Evolutionary conservation across 2,888 invertebrate genomes (phyloP).

Genomic region (Lasioglossum villosulum): DNA sequence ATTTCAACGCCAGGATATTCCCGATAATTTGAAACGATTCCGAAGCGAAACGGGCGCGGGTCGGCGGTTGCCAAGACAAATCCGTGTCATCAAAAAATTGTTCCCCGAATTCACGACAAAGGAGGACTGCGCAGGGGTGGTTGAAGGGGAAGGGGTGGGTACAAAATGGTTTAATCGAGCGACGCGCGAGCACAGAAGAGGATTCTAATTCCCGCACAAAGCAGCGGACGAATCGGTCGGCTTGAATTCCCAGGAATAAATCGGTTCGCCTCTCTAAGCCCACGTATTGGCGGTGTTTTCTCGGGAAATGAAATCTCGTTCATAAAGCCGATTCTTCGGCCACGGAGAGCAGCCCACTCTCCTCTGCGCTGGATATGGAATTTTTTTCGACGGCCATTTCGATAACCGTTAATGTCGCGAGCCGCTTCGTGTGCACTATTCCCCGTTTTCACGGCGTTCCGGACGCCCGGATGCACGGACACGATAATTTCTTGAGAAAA

Average conservation of each 20-base stretch:
- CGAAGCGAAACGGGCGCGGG: not conserved
- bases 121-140: not conserved
- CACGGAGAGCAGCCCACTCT: slow-evolving; percentile 31
- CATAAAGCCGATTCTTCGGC: slow-evolving; percentile 56
- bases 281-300: slow-evolving; percentile 58
- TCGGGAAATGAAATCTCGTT: slow-evolving; percentile 67
- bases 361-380: slow-evolving; percentile 55
- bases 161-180: slow-evolving; percentile 28
- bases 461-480: slow-evolving; percentile 15
- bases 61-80: slow-evolving; percentile 10
- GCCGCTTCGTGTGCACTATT: slow-evolving; percentile 31
- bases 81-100: slow-evolving; percentile 24
- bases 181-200: slow-evolving; percentile 21
- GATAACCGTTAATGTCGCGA: slow-evolving; percentile 64
- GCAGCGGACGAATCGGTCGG: slow-evolving; percentile 39
- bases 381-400: slow-evolving; percentile 60
- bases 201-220: slow-evolving; percentile 42
- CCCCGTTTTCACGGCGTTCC: slow-evolving; percentile 39
- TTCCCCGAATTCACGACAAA: slow-evolving; percentile 26
- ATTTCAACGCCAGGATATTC: not conserved
- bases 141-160: not conserved
- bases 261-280: slow-evolving; percentile 45
- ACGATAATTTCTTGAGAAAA: slow-evolving; percentile 37
- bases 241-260: slow-evolving; percentile 58
- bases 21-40: slow-evolving; percentile 6